Percentiles rank a stretch among this genome's conserved stretches.
These are phyloP conservation scores for Melinaea marsaeus DNA, from an alignment of 2,888 invertebrate genomes.

Conservation along the genomic window DNA sequence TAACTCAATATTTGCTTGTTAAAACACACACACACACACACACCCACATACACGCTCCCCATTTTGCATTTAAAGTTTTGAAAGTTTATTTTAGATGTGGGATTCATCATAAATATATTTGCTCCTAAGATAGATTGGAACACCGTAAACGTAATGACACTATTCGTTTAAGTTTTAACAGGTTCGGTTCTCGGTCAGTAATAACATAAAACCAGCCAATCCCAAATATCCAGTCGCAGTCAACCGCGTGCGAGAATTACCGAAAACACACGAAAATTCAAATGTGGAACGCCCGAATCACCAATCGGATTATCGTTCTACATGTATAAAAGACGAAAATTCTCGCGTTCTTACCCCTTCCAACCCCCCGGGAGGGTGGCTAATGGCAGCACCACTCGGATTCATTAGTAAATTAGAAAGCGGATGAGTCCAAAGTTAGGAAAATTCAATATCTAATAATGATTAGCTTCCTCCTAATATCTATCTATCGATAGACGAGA, in stretches of 20 bases:
- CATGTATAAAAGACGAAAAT: constrained; percentile 77
- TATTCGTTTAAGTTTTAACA: constrained; percentile 6
- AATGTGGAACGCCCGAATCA: constrained; percentile 72
- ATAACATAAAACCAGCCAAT: constrained; percentile 43
- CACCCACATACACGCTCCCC: constrained; percentile 19
- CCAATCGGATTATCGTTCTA: constrained; percentile 76
- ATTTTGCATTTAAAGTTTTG: constrained; percentile 15
- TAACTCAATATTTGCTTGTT: constrained; percentile 66
- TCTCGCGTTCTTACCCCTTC: constrained; percentile 71
- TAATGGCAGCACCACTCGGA: constrained; percentile 76
- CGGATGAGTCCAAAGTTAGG: constrained; percentile 78
- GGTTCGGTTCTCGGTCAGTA: constrained; percentile 11
- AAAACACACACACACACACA: constrained; percentile 38
- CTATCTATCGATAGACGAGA: constrained; percentile 57
- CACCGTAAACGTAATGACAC: constrained; percentile 7
- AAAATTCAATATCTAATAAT: constrained; percentile 79
- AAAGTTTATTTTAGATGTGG: neutral
- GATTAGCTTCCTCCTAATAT: constrained; percentile 65
- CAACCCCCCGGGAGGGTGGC: constrained; percentile 47
- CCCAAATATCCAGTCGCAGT: constrained; percentile 48
- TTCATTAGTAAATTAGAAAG: constrained; percentile 79
- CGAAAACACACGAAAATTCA: constrained; percentile 68
- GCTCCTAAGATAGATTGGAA: neutral
- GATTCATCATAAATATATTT: neutral
- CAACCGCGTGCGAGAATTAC: constrained; percentile 52